phyloP scores from a whole-genome alignment of 2,113 vertebrate species.

The Centropus bengalensis region DNA sequence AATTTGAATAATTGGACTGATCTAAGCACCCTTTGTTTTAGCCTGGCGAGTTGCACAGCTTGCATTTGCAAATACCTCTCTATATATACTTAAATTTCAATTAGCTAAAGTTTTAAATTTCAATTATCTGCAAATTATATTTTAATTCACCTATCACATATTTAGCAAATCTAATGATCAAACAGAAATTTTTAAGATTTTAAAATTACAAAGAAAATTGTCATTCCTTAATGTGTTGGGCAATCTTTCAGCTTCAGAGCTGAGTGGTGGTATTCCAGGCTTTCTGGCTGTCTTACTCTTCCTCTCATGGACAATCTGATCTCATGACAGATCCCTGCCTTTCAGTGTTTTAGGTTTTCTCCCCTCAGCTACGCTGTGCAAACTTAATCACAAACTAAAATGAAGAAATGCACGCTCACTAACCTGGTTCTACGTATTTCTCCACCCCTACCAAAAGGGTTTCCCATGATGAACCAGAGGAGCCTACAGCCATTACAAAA shows the following conservation, averaged over 20 bases:
- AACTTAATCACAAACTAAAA: conserved; percentile 70
- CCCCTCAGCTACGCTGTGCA: conserved; percentile 32
- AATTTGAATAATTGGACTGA: not conserved
- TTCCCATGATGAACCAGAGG: not conserved
- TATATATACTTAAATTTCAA: not conserved
- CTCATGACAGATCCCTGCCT: conserved; percentile 53
- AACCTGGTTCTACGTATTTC: conserved; percentile 8
- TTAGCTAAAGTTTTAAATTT: not conserved
- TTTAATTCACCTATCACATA: not conserved
- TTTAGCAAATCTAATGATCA: not conserved
- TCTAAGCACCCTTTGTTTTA: not conserved
- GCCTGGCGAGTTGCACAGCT: not conserved
- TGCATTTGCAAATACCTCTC: not conserved
- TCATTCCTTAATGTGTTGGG: not conserved
- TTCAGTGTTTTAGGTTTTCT: conserved; percentile 53
- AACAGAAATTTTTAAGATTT: not conserved
- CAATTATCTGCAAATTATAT: not conserved
- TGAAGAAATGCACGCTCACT: conserved; percentile 14
- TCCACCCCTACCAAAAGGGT: not conserved
- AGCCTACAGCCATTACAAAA: not conserved
- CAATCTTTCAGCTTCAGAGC: conserved; percentile 25
- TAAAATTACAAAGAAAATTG: conserved; percentile 10
- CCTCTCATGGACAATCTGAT: conserved; percentile 37
- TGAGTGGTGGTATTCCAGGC: conserved; percentile 17
- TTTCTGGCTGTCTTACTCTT: not conserved